Base-by-base conservation (phyloP, 2,113 vertebrate species). In the Ancistrus triradiatus region DNA sequence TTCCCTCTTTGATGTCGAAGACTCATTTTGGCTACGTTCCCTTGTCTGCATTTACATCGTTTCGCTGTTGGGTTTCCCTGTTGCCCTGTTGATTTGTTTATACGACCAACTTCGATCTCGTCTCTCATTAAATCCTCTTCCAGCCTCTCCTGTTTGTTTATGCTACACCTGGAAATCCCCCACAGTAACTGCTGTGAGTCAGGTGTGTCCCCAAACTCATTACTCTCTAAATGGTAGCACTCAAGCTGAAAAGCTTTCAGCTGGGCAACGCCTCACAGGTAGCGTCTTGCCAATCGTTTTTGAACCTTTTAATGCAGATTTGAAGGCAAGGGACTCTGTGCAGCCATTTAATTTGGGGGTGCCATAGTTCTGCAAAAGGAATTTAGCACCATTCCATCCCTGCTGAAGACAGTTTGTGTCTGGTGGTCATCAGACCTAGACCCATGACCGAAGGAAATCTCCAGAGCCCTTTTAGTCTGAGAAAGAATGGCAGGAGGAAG, bases 81-180 rank as follows among this genome's bases (percentile, higher is more conserved):
- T 37, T 49, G 43, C 19, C 27, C 53, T 58, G 40, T 59, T 47
- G 47, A 24, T 28, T 53, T 33, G 50, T 24, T 25, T 38, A 21
- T 43, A 38, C 17, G 57, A 51, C 27, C 22, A 50, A 52, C 48
- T 51, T 55, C 4, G 35, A 51, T 44, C 53, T 42, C 57, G 35
- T 59, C 40, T 53, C 7, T n/a, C 24, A 35, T 43, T 42, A 33
- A 27, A 57, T 40, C 10, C 28, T 7, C 15, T 28, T 8, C 59
- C 31, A 33, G 19, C 42, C 59, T 50, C 22, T 21, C 17, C 19
- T 33, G 17, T 58, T 59, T 68, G 51, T 63, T 68, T 46, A 58
- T 48, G 27, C 53, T 22, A 57, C 52, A 63, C 47, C 49, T 57
- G 59, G 65, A 63, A 73, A 52, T 68, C 59, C 59, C 64, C 64